A percentile compares a stretch with the other conserved stretches of the same genome.
Evolutionary conservation across 2,797 vertebrate species (phyloP).

Genomic region (Crenichthys baileyi): DNA sequence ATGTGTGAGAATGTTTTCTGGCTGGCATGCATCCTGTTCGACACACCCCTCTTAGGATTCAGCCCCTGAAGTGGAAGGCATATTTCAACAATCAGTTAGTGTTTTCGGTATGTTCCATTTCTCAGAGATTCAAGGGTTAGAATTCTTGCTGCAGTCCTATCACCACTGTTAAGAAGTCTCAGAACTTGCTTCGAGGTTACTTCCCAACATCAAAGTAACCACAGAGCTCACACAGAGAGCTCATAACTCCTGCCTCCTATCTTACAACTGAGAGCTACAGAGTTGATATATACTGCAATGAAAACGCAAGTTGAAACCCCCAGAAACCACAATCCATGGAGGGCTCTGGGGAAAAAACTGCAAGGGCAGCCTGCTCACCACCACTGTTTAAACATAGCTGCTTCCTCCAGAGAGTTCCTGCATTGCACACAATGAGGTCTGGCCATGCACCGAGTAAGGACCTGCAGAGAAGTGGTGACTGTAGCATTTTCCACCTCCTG

Average conservation of each 20-base stretch:
- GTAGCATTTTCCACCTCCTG: constrained; percentile 8
- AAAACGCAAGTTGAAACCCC: constrained; percentile 49
- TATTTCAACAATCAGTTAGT: background rate
- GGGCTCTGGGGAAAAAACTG: constrained; percentile 45
- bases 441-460: constrained; percentile 35
- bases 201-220: constrained; percentile 25
- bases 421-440: constrained; percentile 46
- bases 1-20: background rate
- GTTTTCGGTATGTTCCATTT: background rate
- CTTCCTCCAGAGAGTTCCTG: constrained; percentile 36
- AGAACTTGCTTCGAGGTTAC: constrained; percentile 13
- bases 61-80: background rate
- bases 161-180: constrained; percentile 8
- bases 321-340: constrained; percentile 32
- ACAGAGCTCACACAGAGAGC: constrained; percentile 32
- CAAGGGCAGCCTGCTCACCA: constrained; percentile 50
- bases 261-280: constrained; percentile 34
- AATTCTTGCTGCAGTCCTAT: constrained; percentile 22
- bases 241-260: constrained; percentile 27
- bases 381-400: constrained; percentile 43
- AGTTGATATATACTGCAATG: constrained; percentile 51
- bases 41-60: background rate
- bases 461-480: constrained; percentile 27
- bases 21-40: background rate
- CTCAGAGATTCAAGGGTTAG: constrained; percentile 7